Evolutionary conservation across 2,113 vertebrate species (phyloP), one percentile per base, ranked within the genome.

Genomic region (Megaleporinus macrocephalus): DNA sequence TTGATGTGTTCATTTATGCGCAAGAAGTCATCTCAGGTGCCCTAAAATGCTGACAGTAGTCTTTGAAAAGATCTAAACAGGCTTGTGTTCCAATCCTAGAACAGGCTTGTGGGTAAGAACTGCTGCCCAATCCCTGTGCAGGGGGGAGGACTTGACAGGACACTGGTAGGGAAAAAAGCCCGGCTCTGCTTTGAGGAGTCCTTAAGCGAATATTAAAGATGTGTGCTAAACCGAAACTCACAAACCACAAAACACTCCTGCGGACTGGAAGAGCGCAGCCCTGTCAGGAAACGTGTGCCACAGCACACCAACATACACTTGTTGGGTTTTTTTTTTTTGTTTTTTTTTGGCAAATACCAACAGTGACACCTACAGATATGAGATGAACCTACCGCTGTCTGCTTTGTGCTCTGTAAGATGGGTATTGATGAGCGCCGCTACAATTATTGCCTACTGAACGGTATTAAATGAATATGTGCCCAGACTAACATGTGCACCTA

Each of bases 351-450:
- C 74, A 75, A 79, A 82, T 62, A 70, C 14, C 91, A 91, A 92
- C 89, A 93, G 90, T 86, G 92, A 89, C 93, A 90, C 88, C 92
- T 82, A 86, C 79, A 90, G 93, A 29, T 51, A 18, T 14, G 49
- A 41, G 16, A 68, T 44, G 47, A 41, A 49, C 20, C 33, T 70
- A 70, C 33, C 26, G 61, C 3, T 16, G 55, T 49, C 6, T 80
- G 36, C 12, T 12, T 44, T 36, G 14, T 44, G 30, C 41, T 10
- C 41, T 44, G 5, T n/a, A n/a, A 3, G 22, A 5, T 11, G 5
- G 22, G 29, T 20, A 68, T 44, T 20, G 22, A 70, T 70, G 10
- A 44, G 10, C 18, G 9, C 20, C n/a, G 18, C 4, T 10, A 70
- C 36, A 70, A 24, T 44, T 24, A 44, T 70, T 11, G 15, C 13